Conservation (phyloP, 1,140 invertebrate species). For the Galendromus occidentalis region DNA sequence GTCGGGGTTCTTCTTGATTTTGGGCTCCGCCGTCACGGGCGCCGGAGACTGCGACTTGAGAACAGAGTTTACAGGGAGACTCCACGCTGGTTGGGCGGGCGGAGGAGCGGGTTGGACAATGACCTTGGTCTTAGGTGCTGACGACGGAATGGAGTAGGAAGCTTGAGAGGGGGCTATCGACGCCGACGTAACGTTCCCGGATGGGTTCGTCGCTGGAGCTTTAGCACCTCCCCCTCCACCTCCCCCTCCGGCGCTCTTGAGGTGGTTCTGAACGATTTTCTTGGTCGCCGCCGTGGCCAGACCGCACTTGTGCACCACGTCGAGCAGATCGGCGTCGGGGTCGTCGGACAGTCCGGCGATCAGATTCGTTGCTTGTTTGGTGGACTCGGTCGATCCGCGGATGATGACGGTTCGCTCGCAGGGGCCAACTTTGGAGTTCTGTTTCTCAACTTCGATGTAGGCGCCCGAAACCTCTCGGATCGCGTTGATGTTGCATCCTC, state of each 20-base stretch:
- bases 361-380: conserved; percentile 62
- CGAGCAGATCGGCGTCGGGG: conserved; percentile 69
- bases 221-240: conserved; percentile 10
- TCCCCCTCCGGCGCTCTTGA: conserved; percentile 6
- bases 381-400: conserved; percentile 69
- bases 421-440: conserved; percentile 55
- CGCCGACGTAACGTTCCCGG: too few species aligned
- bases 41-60: conserved; percentile 16
- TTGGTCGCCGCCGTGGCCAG: conserved; percentile 13
- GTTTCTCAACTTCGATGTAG: conserved; percentile 93
- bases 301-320: conserved; percentile 49
- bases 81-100: background rate
- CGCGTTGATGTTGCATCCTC: conserved; percentile 88
- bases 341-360: conserved; percentile 73
- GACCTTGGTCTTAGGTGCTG: conserved; percentile 16
- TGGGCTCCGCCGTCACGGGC: background rate
- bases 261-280: background rate
- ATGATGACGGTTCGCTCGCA: conserved; percentile 84
- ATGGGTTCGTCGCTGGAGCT: background rate
- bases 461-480: conserved; percentile 81
- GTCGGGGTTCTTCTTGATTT: too few species aligned
- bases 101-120: conserved; percentile 13
- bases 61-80: background rate
- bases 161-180: background rate
- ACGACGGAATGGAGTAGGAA: conserved; percentile 12